A percentile compares a stretch with the other conserved stretches of the same genome.
Evolutionary conservation across 1,140 invertebrate species (phyloP).

Genomic region (Polyergus mexicanus): DNA sequence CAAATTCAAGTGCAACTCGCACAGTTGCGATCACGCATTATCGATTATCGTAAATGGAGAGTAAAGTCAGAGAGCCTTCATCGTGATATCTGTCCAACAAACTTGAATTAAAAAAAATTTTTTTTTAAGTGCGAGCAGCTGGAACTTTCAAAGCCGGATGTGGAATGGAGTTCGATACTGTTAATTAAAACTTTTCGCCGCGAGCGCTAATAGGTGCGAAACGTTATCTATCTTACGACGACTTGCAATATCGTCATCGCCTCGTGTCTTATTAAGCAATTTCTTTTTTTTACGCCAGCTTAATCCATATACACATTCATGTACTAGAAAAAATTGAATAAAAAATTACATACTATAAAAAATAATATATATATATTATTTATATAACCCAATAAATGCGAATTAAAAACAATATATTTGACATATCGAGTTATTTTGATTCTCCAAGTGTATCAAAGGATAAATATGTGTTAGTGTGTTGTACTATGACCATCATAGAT

Average conservation of each 20-base stretch:
- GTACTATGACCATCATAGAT: neutral
- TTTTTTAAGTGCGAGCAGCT: conserved; percentile 12
- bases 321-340: conserved; percentile 13
- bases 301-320: conserved; percentile 22
- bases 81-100: conserved; percentile 12
- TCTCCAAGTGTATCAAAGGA: neutral
- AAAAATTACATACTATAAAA: neutral
- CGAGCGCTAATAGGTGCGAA: conserved; percentile 52
- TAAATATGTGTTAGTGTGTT: neutral
- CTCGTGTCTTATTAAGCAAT: conserved; percentile 66
- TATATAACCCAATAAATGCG: neutral
- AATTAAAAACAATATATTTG: neutral
- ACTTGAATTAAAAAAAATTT: conserved; percentile 51
- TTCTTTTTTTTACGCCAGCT: conserved; percentile 21
- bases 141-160: neutral
- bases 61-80: neutral
- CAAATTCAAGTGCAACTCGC: conserved; percentile 62
- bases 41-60: conserved; percentile 38
- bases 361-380: neutral
- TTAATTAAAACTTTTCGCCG: conserved; percentile 71
- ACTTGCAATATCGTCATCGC: conserved; percentile 57
- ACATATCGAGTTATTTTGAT: neutral
- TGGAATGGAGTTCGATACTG: conserved; percentile 55
- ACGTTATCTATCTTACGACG: conserved; percentile 21
- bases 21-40: conserved; percentile 24